A percentile compares a stretch with the other conserved stretches of the same genome.
Evolutionary conservation across 2,888 invertebrate species (phyloP).

Genomic region (Palloptera scutellata): DNA sequence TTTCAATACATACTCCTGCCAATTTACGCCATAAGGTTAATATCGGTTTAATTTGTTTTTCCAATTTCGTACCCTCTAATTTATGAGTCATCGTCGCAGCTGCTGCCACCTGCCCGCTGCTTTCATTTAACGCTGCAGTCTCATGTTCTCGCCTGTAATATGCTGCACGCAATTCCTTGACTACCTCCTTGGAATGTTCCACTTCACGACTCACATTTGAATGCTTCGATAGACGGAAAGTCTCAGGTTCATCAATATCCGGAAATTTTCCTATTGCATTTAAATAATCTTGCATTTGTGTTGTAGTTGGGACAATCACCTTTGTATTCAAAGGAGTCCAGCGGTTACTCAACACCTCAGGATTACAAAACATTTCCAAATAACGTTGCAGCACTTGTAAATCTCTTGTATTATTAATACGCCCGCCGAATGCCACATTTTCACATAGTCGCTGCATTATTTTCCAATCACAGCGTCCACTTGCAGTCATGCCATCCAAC

Average conservation of each 20-base stretch:
- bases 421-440: conserved; percentile 85
- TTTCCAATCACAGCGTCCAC: conserved; percentile 70
- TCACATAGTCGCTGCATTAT: conserved; percentile 79
- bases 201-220: conserved; percentile 60
- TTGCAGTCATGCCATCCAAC: conserved; percentile 49
- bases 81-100: conserved; percentile 1
- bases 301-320: conserved; percentile 55
- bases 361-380: conserved; percentile 71
- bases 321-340: conserved; percentile 68
- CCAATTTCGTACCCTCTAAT: conserved; percentile 60
- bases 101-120: background rate
- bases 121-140: background rate
- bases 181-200: conserved; percentile 52
- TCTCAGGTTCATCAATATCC: conserved; percentile 58
- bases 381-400: conserved; percentile 59
- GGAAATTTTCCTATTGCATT: conserved; percentile 57
- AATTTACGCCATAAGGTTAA: conserved; percentile 85
- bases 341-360: conserved; percentile 69
- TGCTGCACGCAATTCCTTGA: conserved; percentile 53
- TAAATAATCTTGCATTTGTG: conserved; percentile 59
- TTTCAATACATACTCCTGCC: conserved; percentile 62
- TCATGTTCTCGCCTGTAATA: conserved; percentile 43
- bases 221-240: conserved; percentile 59
- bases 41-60: conserved; percentile 73
- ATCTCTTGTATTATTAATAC: conserved; percentile 83